phyloP scores from a whole-genome alignment of 1,140 invertebrate species.

The Lepidurus packardi region DNA sequence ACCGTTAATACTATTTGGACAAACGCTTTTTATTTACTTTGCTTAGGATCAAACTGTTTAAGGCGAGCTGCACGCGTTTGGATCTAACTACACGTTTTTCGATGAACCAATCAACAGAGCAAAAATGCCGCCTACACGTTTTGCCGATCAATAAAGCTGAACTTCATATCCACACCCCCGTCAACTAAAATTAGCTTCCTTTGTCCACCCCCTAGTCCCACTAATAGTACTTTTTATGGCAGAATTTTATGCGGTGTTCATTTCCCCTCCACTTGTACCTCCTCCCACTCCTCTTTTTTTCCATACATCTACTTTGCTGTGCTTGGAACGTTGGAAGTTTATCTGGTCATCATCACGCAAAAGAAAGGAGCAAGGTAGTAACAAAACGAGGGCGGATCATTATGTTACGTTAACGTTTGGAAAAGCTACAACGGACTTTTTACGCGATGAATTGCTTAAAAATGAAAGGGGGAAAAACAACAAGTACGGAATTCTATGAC shows the following conservation, averaged over 20 bases:
- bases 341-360: slow-evolving; percentile 18
- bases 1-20: no score
- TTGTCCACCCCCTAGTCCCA: background rate
- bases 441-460: no score
- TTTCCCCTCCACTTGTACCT: background rate
- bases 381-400: slow-evolving; percentile 21
- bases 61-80: background rate
- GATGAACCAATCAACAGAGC: background rate
- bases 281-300: background rate
- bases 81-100: background rate
- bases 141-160: background rate
- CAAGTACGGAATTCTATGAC: no score
- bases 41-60: background rate
- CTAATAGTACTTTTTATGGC: background rate
- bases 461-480: no score
- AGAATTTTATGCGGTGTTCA: background rate
- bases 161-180: slow-evolving; percentile 13
- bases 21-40: background rate
- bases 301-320: slow-evolving; percentile 1
- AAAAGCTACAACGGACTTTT: no score
- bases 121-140: background rate
- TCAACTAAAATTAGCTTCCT: slow-evolving; percentile 9
- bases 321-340: background rate
- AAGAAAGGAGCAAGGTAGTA: background rate
- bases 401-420: background rate